Conservation (phyloP, 2,888 invertebrate species). For the Amphipyra berbera region DNA sequence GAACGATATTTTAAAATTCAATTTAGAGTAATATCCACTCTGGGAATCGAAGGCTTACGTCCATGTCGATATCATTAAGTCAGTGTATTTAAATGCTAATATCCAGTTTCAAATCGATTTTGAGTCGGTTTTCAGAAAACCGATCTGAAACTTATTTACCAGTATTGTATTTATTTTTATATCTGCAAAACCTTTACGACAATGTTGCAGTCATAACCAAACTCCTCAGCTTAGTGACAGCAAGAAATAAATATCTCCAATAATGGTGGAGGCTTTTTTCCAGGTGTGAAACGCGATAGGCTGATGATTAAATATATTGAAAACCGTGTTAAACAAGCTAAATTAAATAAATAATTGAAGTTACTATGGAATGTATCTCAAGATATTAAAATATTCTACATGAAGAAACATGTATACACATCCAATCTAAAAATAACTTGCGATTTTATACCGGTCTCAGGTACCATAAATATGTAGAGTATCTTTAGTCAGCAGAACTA, state of each 20-base stretch:
- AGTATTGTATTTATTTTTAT: too few species aligned
- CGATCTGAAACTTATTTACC: background rate
- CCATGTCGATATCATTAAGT: background rate
- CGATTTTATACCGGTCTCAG: conserved; percentile 42
- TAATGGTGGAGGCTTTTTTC: too few species aligned
- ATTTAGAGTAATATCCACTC: conserved; percentile 28
- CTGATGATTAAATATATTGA: too few species aligned
- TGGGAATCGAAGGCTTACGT: conserved; percentile 3
- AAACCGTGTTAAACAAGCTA: too few species aligned
- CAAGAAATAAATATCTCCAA: too few species aligned
- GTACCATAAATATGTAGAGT: conserved; percentile 51
- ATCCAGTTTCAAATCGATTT: background rate
- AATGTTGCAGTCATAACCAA: too few species aligned
- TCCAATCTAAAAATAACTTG: conserved; percentile 45
- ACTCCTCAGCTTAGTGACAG: too few species aligned
- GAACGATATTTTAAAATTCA: conserved; percentile 26
- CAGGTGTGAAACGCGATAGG: too few species aligned
- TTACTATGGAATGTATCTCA: too few species aligned
- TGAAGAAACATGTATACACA: conserved; percentile 12
- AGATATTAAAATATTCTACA: background rate
- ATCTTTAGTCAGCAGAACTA: conserved; percentile 67
- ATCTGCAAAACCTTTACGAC: too few species aligned
- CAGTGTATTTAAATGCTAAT: too few species aligned
- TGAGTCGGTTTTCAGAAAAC: conserved; percentile 2
- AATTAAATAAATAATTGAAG: too few species aligned